A percentile compares a stretch with the other conserved stretches of the same genome.
These are phyloP conservation scores for Calycopis cecrops DNA, from an alignment of 1,140 invertebrate species.

Conservation along the genomic window DNA sequence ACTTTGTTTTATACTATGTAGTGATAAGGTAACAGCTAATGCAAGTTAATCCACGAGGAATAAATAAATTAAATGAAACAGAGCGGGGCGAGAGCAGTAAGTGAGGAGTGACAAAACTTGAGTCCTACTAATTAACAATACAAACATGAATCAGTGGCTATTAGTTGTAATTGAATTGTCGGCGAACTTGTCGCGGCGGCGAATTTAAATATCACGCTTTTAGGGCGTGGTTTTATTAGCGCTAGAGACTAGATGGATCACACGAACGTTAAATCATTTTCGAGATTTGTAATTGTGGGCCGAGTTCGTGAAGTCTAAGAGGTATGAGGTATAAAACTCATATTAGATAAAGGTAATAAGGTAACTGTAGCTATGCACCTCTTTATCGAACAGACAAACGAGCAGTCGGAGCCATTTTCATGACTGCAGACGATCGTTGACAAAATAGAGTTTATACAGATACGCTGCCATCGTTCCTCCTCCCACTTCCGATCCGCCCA, in stretches of 20 bases:
- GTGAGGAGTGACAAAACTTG: conserved; percentile 71
- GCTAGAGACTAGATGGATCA: conserved; percentile 28
- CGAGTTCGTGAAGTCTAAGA: conserved; percentile 6
- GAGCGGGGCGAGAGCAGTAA: conserved; percentile 44
- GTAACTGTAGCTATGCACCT: too few species aligned
- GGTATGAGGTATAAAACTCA: neutral
- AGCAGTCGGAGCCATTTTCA: too few species aligned
- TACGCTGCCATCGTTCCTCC: too few species aligned
- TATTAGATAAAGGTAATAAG: too few species aligned
- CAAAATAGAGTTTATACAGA: too few species aligned
- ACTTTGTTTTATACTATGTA: too few species aligned
- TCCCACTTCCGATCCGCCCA: too few species aligned
- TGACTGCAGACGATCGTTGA: too few species aligned
- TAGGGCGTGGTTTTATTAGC: conserved; percentile 44
- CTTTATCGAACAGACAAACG: too few species aligned
- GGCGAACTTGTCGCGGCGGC: conserved; percentile 54
- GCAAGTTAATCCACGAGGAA: conserved; percentile 27
- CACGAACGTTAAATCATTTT: conserved; percentile 29
- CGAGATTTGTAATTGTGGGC: conserved; percentile 9
- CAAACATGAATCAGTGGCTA: conserved; percentile 74
- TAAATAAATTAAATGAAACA: conserved; percentile 55
- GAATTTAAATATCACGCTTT: conserved; percentile 70
- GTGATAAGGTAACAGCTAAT: too few species aligned
- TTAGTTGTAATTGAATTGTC: conserved; percentile 73
- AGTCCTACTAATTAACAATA: conserved; percentile 71